Conservation (phyloP, 2,797 vertebrate species). For the Ficedula albicollis region DNA sequence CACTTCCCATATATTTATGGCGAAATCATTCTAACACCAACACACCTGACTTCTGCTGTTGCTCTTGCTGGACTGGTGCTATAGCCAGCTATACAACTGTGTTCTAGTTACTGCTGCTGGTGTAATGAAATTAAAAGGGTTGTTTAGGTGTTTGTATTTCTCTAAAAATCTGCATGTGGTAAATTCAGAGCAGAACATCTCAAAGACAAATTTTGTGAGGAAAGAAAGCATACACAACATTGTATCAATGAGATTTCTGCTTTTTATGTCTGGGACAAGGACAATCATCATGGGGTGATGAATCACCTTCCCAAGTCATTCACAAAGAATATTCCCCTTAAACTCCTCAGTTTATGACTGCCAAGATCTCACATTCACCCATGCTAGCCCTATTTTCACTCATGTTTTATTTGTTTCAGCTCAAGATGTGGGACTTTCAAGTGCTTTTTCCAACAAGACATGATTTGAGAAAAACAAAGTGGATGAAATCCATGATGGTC, state of each 20-base stretch:
- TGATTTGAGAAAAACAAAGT: background rate
- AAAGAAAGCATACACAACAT: background rate
- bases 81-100: background rate
- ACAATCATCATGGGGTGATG: background rate
- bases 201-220: background rate
- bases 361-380: conserved; percentile 4
- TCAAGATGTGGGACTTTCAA: background rate
- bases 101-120: background rate
- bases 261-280: background rate
- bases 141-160: background rate
- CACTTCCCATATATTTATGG: background rate
- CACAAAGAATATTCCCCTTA: background rate
- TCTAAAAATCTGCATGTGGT: background rate
- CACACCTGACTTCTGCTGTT: background rate
- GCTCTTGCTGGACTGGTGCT: background rate
- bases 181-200: background rate
- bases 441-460: background rate
- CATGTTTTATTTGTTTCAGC: background rate
- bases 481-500: background rate
- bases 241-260: background rate
- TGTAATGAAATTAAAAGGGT: background rate
- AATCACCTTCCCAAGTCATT: conserved; percentile 36
- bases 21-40: background rate
- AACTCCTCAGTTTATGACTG: background rate
- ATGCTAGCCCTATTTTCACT: background rate